These are phyloP conservation scores for Hexactinellida sp. DNA, from an alignment of 37 sponge, comb jelly and placozoan species.

Conservation along the genomic window DNA sequence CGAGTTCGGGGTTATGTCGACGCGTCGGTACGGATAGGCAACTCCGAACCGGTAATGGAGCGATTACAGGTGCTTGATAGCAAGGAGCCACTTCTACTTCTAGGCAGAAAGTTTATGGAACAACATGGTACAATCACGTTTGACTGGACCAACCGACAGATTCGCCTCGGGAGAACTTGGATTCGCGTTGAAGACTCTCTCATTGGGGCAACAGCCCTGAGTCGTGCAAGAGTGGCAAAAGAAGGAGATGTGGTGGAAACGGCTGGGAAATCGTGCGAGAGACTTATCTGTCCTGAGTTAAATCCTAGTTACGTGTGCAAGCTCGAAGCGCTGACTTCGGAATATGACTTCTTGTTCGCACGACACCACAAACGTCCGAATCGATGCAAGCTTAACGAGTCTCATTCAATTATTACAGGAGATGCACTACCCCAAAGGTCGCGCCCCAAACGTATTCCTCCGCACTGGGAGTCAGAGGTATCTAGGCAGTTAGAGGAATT, in stretches of 20 bases:
- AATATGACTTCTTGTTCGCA: conserved; percentile 7
- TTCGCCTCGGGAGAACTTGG: background rate
- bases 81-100: background rate
- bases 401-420: conserved; percentile 6
- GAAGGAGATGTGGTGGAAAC: background rate
- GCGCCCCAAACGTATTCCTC: background rate
- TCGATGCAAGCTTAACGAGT: background rate
- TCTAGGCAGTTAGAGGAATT: background rate
- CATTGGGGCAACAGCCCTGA: background rate
- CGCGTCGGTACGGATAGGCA: background rate
- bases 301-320: background rate
- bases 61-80: background rate
- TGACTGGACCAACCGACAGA: background rate
- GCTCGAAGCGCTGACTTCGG: background rate
- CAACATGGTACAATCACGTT: background rate
- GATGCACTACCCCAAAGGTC: background rate
- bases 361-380: background rate
- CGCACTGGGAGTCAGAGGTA: background rate
- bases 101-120: background rate
- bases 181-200: background rate
- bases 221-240: background rate
- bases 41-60: background rate
- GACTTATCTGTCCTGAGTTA: background rate
- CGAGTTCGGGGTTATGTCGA: background rate
- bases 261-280: background rate